Percentiles rank a stretch among this genome's conserved stretches.
These are phyloP conservation scores for Nysson spinosus DNA, from an alignment of 2,888 invertebrate species.

Conservation along the genomic window DNA sequence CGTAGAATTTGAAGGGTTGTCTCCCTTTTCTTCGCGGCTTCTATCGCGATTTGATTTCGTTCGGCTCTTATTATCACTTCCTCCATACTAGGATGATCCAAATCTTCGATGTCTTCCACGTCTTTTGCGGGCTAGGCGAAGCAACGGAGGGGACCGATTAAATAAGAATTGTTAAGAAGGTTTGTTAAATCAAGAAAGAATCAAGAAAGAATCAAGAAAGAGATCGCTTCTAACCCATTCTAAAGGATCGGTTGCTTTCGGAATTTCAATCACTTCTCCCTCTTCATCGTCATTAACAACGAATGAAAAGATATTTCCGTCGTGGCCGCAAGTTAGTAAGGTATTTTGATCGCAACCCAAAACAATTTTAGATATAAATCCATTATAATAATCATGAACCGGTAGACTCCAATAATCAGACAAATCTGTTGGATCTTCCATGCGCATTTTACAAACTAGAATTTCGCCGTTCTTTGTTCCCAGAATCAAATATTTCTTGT, in stretches of 20 bases:
- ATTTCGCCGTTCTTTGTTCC: constrained; percentile 82
- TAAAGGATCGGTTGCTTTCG: constrained; percentile 21
- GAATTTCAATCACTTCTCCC: constrained; percentile 24
- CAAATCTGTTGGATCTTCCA: constrained; percentile 79
- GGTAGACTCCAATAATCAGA: constrained; percentile 84
- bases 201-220: background rate
- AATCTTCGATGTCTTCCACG: constrained; percentile 75
- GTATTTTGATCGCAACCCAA: constrained; percentile 81
- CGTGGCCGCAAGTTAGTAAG: constrained; percentile 83
- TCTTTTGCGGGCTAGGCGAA: constrained; percentile 25
- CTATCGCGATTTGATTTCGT: constrained; percentile 81
- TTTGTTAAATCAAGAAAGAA: too few relatives aligned
- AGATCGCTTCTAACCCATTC: constrained; percentile 34
- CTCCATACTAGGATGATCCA: constrained; percentile 80
- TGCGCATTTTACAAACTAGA: constrained; percentile 79
- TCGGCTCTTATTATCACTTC: constrained; percentile 85
- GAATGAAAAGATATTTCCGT: constrained; percentile 89
- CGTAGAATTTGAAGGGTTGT: constrained; percentile 80
- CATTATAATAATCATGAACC: constrained; percentile 87
- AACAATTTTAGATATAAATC: constrained; percentile 82
- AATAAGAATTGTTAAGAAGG: too few relatives aligned
- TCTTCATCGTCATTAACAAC: constrained; percentile 60
- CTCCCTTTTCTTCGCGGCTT: constrained; percentile 83
- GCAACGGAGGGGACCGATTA: too few relatives aligned
- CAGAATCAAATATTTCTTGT: constrained; percentile 79